Evolutionary conservation across 2,888 invertebrate species (phyloP).

Genomic region (Linnaemya vulpina): DNA sequence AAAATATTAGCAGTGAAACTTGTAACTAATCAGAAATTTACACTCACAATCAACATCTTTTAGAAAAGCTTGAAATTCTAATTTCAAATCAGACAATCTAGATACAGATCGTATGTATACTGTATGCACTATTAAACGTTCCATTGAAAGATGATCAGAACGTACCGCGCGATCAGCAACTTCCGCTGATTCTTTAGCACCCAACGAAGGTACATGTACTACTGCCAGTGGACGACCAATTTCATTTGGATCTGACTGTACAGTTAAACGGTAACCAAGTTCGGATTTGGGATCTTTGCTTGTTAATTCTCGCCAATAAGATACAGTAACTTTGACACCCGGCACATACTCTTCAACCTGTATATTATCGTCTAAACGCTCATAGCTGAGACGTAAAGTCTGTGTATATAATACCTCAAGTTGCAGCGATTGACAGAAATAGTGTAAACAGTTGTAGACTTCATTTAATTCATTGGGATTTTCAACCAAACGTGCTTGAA

Average conservation of each 20-base stretch:
- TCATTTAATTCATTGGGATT: conserved; percentile 91
- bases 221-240: conserved; percentile 90
- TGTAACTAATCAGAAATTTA: conserved; percentile 80
- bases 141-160: conserved; percentile 97
- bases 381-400: conserved; percentile 92
- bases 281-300: conserved; percentile 90
- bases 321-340: conserved; percentile 94
- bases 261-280: conserved; percentile 92
- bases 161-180: conserved; percentile 91
- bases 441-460: conserved; percentile 92
- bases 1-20: background rate
- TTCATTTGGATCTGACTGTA: conserved; percentile 93
- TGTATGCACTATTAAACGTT: conserved; percentile 95
- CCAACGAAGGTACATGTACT: conserved; percentile 86
- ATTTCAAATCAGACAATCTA: conserved; percentile 91
- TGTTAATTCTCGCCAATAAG: conserved; percentile 91
- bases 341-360: conserved; percentile 95
- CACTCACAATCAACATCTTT: conserved; percentile 89
- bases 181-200: conserved; percentile 84
- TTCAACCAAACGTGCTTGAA: conserved; percentile 91
- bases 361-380: conserved; percentile 93
- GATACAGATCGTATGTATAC: conserved; percentile 96
- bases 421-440: conserved; percentile 97
- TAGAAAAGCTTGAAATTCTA: conserved; percentile 84
- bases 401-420: conserved; percentile 95